Evolutionary conservation across 2,797 vertebrate species (phyloP).

Genomic region (Thaleichthys pacificus): DNA sequence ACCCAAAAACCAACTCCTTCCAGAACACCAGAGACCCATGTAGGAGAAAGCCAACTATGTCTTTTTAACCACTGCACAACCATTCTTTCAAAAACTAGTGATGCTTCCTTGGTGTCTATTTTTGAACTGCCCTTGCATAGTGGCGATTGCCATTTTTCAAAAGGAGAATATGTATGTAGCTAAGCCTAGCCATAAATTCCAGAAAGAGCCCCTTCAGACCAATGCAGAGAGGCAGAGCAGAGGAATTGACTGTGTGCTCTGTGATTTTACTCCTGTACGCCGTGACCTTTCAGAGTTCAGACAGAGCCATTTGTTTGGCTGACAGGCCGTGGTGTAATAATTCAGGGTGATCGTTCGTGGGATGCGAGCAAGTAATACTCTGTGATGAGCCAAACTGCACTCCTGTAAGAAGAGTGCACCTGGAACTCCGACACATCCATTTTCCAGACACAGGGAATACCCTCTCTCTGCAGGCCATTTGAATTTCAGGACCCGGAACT

Average conservation of each 20-base stretch:
- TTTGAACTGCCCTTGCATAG: conserved; percentile 45
- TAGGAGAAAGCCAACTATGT: not conserved
- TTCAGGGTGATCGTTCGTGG: conserved; percentile 55
- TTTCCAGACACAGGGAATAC: conserved; percentile 37
- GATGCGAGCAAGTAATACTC: conserved; percentile 47
- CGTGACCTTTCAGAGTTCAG: conserved; percentile 71
- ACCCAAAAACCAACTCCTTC: conserved; percentile 12
- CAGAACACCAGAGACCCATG: not conserved
- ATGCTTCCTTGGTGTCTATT: conserved; percentile 46
- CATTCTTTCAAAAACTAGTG: not conserved
- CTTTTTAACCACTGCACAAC: not conserved
- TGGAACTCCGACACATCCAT: conserved; percentile 48
- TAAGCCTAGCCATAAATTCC: conserved; percentile 63
- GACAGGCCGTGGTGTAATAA: conserved; percentile 65
- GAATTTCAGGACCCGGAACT: conserved; percentile 28
- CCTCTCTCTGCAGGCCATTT: conserved; percentile 17
- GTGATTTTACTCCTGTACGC: conserved; percentile 57
- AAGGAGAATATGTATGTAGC: conserved; percentile 52
- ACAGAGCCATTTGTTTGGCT: conserved; percentile 71
- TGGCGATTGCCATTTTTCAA: conserved; percentile 61
- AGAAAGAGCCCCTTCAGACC: conserved; percentile 59
- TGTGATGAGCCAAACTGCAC: conserved; percentile 54
- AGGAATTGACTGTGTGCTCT: conserved; percentile 59
- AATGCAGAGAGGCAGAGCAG: conserved; percentile 14
- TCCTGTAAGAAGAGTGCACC: conserved; percentile 44